Conservation (phyloP, 2,888 invertebrate genomes). For the Drosophila paucipuncta region DNA sequence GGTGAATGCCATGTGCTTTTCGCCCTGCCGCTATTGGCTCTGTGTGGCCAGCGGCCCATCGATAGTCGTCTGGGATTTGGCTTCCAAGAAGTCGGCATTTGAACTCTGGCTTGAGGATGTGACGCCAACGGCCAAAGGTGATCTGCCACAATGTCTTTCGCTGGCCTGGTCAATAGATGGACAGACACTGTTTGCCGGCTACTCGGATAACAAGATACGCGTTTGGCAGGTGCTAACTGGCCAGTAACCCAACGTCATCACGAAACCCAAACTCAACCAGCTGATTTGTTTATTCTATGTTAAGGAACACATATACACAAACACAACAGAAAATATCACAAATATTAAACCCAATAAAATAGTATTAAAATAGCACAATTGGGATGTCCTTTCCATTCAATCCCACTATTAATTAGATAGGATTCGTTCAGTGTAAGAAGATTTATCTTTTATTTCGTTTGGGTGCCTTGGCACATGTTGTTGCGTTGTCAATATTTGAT, state of each 20-base stretch:
- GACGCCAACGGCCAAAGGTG: conserved; percentile 90
- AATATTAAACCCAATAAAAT: conserved; percentile 3
- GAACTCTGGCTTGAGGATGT: conserved; percentile 98
- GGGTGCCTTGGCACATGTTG: conserved; percentile 10
- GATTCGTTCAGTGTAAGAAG: background rate
- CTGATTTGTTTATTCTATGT: conserved; percentile 62
- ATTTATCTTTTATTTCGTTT: conserved; percentile 1
- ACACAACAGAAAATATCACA: background rate
- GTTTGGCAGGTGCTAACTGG: conserved; percentile 95
- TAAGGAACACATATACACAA: background rate
- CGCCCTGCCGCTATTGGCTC: conserved; percentile 99
- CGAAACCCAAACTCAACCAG: conserved; percentile 9
- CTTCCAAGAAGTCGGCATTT: conserved; percentile 99
- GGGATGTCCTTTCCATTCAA: background rate
- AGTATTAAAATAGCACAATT: background rate
- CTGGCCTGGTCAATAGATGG: conserved; percentile 99
- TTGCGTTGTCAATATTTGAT: conserved; percentile 47
- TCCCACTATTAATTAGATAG: background rate
- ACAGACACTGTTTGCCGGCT: conserved; percentile 98
- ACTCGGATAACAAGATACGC: conserved; percentile 98
- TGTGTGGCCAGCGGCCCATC: conserved; percentile 99
- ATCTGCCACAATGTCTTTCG: conserved; percentile 97
- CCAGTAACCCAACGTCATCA: conserved; percentile 15
- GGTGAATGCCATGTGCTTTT: conserved; percentile 99
- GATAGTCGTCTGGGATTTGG: conserved; percentile 99